These are phyloP conservation scores for Loxodonta africana DNA, from an alignment of 2,113 vertebrate genomes.

Conservation along the genomic window DNA sequence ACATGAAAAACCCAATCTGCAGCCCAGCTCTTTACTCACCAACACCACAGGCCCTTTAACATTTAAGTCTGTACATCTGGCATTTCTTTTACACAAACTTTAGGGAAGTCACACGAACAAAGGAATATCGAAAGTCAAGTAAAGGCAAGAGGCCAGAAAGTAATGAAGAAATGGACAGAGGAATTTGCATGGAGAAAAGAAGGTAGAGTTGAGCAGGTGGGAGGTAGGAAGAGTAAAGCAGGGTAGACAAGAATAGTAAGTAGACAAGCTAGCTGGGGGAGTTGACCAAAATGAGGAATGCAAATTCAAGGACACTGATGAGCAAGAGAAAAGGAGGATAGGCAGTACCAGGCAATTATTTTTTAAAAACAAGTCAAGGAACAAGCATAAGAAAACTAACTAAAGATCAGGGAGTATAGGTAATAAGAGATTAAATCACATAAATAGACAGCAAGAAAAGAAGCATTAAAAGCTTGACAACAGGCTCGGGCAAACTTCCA, in stretches of 20 bases:
- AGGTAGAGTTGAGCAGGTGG: conserved; percentile 8
- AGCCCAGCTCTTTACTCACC: conserved; percentile 22
- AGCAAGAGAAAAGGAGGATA: background rate
- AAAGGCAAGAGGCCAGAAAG: conserved; percentile 21
- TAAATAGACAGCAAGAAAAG: conserved; percentile 40
- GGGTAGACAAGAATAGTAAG: conserved; percentile 54
- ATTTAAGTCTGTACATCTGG: background rate
- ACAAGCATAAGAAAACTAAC: conserved; percentile 25
- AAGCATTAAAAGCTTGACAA: background rate
- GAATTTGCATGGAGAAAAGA: conserved; percentile 34
- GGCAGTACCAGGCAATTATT: conserved; percentile 37
- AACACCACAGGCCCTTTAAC: conserved; percentile 47
- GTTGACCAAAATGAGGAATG: background rate
- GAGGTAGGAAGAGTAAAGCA: conserved; percentile 50
- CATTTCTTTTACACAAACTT: conserved; percentile 65
- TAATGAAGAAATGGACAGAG: background rate
- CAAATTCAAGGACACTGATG: conserved; percentile 64
- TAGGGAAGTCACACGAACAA: conserved; percentile 36
- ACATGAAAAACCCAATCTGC: background rate
- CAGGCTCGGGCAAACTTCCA: conserved; percentile 46
- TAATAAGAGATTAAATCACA: conserved; percentile 27
- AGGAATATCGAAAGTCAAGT: conserved; percentile 33
- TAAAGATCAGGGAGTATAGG: conserved; percentile 17
- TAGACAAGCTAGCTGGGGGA: conserved; percentile 39
- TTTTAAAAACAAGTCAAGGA: background rate